Evolutionary conservation across 2,888 invertebrate genomes (phyloP).

Genomic region (Physocephala rufipes): DNA sequence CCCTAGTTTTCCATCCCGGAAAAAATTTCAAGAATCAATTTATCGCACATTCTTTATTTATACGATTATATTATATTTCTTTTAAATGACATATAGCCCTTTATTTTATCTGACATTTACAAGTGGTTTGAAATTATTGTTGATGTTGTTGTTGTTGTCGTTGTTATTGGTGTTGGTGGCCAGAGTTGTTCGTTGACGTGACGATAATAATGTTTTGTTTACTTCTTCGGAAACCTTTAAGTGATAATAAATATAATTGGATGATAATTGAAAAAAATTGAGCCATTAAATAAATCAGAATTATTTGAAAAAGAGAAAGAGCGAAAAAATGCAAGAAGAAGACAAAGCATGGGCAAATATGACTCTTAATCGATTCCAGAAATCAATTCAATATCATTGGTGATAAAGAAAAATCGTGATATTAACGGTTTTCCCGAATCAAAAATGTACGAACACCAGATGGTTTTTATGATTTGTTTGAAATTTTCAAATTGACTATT

Average conservation of each 20-base stretch:
- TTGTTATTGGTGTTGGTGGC: conserved; percentile 18
- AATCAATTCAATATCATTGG: no score
- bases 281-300: conserved; percentile 37
- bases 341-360: no score
- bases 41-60: background rate
- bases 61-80: background rate
- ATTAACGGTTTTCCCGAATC: no score
- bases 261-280: conserved; percentile 39
- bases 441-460: no score
- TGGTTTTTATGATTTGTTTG: no score
- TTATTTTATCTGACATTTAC: conserved; percentile 30
- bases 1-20: background rate
- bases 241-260: conserved; percentile 40
- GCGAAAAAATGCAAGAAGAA: no score
- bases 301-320: background rate
- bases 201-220: conserved; percentile 36
- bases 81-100: background rate
- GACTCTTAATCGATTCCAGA: no score
- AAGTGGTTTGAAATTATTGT: conserved; percentile 41
- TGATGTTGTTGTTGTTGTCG: conserved; percentile 26
- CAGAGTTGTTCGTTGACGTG: background rate
- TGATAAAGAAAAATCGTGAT: no score
- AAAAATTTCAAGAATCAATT: background rate
- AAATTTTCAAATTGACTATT: no score
- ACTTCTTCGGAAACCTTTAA: conserved; percentile 22